phyloP scores from a whole-genome alignment of 2,113 vertebrate species.

The Dromaius novaehollandiae region DNA sequence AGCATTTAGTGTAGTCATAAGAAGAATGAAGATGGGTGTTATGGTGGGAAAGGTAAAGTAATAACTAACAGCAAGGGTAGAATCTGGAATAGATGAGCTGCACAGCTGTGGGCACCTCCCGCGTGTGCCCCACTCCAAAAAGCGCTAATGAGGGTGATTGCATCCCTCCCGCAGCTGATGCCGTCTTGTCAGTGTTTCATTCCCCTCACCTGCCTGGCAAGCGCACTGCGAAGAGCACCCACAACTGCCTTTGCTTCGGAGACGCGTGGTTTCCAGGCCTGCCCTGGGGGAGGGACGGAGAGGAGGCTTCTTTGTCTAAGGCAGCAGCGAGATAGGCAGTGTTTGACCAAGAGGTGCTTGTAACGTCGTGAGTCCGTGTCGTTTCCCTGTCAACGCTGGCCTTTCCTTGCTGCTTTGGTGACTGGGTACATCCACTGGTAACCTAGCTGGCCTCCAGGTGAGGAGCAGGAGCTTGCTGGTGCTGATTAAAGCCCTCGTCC shows the following conservation, averaged over 20 bases:
- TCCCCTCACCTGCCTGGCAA: too few species aligned
- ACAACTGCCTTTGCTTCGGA: too few species aligned
- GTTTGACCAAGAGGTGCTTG: not conserved
- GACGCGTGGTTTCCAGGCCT: not conserved
- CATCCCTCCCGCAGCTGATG: not conserved
- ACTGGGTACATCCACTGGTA: accelerated
- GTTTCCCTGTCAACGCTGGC: too few species aligned
- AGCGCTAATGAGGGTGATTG: too few species aligned
- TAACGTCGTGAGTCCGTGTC: not conserved
- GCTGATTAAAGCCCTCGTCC: not conserved
- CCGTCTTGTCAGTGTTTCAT: too few species aligned
- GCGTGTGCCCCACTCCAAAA: too few species aligned
- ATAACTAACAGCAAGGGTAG: accelerated
- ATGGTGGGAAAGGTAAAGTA: not conserved
- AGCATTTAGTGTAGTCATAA: not conserved
- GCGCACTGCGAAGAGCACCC: not conserved
- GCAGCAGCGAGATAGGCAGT: not conserved
- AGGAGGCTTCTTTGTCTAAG: not conserved
- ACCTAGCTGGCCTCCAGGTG: not conserved
- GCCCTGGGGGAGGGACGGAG: not conserved
- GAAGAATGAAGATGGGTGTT: not conserved
- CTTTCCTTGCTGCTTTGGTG: accelerated
- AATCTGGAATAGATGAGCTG: not conserved
- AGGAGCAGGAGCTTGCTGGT: not conserved
- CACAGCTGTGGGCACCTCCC: not conserved